phyloP scores from a whole-genome alignment of 2,113 vertebrate genomes.

The Mastomys coucha region DNA sequence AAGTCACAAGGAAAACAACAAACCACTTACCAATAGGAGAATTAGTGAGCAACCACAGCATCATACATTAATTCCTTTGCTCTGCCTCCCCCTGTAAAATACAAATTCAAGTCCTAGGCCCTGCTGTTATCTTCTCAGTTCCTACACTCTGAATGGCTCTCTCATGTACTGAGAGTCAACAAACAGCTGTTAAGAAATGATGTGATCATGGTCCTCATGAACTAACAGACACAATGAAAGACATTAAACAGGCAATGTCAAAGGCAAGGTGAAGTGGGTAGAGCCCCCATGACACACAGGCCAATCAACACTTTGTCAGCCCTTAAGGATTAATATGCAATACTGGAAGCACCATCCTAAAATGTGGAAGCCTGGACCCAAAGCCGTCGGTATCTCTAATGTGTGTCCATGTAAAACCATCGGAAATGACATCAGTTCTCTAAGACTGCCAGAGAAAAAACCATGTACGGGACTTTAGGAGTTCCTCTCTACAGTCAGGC shows the following conservation, averaged over 20 bases:
- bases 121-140: background rate
- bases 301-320: background rate
- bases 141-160: background rate
- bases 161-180: background rate
- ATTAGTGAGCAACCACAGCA: background rate
- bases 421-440: background rate
- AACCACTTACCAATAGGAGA: background rate
- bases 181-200: background rate
- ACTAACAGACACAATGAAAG: background rate
- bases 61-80: background rate
- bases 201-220: background rate
- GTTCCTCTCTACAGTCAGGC: background rate
- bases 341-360: background rate
- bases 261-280: background rate
- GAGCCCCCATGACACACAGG: background rate
- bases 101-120: background rate
- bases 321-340: background rate
- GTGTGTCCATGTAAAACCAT: background rate
- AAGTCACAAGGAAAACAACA: background rate
- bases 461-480: background rate
- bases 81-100: background rate
- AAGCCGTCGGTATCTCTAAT: background rate
- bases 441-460: constrained; percentile 23
- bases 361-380: background rate
- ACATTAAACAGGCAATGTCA: background rate